Evolutionary conservation across 2,888 invertebrate species (phyloP).

Genomic region (Pheosia gnoma): DNA sequence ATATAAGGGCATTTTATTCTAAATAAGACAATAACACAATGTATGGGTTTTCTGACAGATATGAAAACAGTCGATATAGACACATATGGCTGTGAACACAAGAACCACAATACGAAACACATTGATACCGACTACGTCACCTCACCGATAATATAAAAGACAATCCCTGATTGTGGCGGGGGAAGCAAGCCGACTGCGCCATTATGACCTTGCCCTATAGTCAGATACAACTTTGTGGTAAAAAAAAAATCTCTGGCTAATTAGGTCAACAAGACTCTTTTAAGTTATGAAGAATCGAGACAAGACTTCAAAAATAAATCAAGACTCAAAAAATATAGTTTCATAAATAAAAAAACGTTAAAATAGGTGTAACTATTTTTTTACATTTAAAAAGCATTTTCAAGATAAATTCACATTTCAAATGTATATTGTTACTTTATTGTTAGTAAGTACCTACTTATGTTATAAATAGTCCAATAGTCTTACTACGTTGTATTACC

Average conservation of each 20-base stretch:
- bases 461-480: no score
- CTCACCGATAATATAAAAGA: conserved; percentile 53
- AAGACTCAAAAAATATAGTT: no score
- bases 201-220: conserved; percentile 47
- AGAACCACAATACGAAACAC: conserved; percentile 26
- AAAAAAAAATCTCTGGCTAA: neutral
- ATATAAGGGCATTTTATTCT: no score
- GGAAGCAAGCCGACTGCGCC: conserved; percentile 28
- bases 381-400: no score
- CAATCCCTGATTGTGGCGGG: conserved; percentile 40
- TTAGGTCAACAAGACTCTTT: neutral
- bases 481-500: no score
- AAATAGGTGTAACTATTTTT: no score
- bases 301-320: no score
- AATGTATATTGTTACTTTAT: no score
- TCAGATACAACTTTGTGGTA: conserved; percentile 20
- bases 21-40: neutral
- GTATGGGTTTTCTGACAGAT: neutral
- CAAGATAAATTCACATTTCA: no score
- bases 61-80: conserved; percentile 2
- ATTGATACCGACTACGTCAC: conserved; percentile 13
- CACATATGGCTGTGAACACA: conserved; percentile 4
- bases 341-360: no score
- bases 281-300: neutral
- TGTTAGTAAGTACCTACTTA: no score